phyloP scores from a whole-genome alignment of 1,140 invertebrate genomes.

The Scylla paramamosain region DNA sequence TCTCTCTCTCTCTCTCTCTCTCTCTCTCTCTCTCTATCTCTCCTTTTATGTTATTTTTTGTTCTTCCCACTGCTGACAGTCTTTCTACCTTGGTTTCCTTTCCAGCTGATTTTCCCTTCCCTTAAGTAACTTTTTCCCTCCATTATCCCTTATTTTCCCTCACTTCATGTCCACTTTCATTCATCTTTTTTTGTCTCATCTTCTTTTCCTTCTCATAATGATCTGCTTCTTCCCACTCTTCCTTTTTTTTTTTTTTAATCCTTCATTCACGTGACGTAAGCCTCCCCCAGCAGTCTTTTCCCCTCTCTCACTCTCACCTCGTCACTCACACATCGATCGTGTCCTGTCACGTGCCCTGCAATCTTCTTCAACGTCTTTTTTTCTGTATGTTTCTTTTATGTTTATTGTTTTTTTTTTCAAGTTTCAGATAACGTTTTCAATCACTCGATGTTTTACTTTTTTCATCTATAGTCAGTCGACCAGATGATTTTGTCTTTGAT shows the following conservation, averaged over 20 bases:
- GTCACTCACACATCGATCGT: neutral
- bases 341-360: neutral
- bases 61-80: neutral
- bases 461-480: no score
- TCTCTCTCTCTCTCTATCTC: neutral
- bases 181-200: neutral
- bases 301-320: conserved; percentile 24
- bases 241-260: no score
- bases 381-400: neutral
- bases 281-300: neutral
- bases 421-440: no score
- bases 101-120: no score
- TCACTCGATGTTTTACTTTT: no score
- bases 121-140: no score
- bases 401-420: no score
- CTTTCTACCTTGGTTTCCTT: neutral
- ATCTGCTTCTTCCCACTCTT: no score
- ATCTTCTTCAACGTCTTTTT: neutral
- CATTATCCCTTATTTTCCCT: no score
- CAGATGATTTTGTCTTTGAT: no score
- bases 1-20: neutral
- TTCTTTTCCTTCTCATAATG: neutral
- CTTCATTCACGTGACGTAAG: no score
- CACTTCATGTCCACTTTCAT: neutral
- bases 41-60: no score